A percentile compares a stretch with the other conserved stretches of the same genome.
phyloP scores from a whole-genome alignment of 2,797 vertebrate species.

The Macrochelys suwanniensis region DNA sequence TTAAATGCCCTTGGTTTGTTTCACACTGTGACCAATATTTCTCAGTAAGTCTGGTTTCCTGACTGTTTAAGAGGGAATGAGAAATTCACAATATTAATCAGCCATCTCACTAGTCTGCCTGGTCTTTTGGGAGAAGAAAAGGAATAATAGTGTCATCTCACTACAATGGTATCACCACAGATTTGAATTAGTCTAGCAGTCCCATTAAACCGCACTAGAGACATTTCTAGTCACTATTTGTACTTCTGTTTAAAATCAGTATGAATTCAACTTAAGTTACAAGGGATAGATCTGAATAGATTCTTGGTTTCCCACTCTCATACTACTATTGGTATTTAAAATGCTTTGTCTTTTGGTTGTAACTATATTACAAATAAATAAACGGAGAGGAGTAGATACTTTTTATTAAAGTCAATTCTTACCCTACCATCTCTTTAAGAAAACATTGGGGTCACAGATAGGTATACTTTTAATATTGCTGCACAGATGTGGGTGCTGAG shows the following conservation, averaged over 20 bases:
- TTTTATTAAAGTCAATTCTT: not conserved
- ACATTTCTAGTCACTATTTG: not conserved
- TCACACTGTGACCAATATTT: not conserved
- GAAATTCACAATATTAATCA: not conserved
- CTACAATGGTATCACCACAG: not conserved
- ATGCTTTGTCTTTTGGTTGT: not conserved
- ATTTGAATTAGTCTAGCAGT: not conserved
- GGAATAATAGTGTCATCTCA: not conserved
- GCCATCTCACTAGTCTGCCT: not conserved
- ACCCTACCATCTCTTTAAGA: not conserved
- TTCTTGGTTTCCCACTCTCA: not conserved
- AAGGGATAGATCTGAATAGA: not conserved
- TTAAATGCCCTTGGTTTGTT: not conserved
- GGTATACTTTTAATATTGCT: not conserved
- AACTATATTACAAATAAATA: not conserved
- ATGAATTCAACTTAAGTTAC: not conserved
- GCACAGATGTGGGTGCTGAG: not conserved
- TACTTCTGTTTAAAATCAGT: not conserved
- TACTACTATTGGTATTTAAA: not conserved
- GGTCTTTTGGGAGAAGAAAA: not conserved
- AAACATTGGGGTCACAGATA: not conserved
- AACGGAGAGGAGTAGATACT: not conserved
- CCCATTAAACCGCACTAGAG: not conserved
- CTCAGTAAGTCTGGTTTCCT: not conserved
- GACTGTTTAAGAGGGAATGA: not conserved